A percentile compares a stretch with the other conserved stretches of the same genome.
Conservation (phyloP, 2,113 vertebrate species). For the Chrysochloris asiatica region DNA sequence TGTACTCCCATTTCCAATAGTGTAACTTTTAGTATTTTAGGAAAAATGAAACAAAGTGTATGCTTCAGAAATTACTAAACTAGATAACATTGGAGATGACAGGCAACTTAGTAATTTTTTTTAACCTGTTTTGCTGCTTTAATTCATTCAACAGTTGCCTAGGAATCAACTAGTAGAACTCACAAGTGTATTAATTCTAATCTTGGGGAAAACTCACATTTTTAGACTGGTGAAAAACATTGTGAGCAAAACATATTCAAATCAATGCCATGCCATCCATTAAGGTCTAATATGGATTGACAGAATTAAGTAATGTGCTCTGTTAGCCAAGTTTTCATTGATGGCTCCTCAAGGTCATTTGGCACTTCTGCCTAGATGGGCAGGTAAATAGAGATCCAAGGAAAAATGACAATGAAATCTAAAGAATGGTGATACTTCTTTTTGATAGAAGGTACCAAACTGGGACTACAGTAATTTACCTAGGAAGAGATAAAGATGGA, state of each 20-base stretch:
- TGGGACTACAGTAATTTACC: background rate
- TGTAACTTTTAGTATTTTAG: background rate
- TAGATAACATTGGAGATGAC: background rate
- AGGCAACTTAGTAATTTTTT: background rate
- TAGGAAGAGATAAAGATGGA: background rate
- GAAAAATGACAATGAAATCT: constrained; percentile 37
- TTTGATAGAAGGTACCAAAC: constrained; percentile 22
- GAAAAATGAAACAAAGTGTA: background rate
- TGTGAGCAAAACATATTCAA: constrained; percentile 38
- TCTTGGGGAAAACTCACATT: background rate
- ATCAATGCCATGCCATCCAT: constrained; percentile 32
- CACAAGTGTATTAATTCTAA: constrained; percentile 23
- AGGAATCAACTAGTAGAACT: background rate
- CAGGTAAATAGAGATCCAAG: constrained; percentile 5
- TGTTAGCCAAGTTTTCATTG: constrained; percentile 34
- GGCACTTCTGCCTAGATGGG: constrained; percentile 13
- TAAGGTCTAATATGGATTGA: constrained; percentile 25
- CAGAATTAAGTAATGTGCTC: constrained; percentile 41
- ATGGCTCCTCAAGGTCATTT: constrained; percentile 48
- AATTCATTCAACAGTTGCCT: constrained; percentile 45
- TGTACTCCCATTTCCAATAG: background rate
- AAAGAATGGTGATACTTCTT: constrained; percentile 39
- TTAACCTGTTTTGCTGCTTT: constrained; percentile 35
- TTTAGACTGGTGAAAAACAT: background rate
- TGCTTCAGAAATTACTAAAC: constrained; percentile 8